Conservation (phyloP, 2,113 vertebrate genomes). For the Callopanchax toddi region DNA sequence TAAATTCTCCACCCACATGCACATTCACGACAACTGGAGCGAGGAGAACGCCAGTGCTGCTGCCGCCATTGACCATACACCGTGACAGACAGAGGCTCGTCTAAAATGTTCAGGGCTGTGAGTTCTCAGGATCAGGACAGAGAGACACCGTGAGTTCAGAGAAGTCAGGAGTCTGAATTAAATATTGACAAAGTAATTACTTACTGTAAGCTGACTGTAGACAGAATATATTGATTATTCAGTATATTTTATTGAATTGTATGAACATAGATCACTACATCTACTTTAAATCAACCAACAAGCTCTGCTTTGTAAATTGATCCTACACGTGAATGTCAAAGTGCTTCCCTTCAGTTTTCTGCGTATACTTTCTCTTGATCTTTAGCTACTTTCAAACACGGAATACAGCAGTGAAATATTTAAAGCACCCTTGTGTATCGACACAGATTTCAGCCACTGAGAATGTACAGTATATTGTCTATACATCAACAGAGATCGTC, state of each 20-base stretch:
- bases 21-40: too few relatives aligned
- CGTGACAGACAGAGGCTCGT: too few relatives aligned
- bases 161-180: not conserved
- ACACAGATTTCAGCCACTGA: not conserved
- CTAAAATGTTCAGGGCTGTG: not conserved
- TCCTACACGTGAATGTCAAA: not conserved
- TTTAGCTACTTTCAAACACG: not conserved
- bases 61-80: too few relatives aligned
- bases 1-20: too few relatives aligned
- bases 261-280: not conserved
- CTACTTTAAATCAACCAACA: not conserved
- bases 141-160: not conserved
- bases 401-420: not conserved
- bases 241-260: not conserved
- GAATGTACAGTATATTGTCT: not conserved
- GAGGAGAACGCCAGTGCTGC: too few relatives aligned
- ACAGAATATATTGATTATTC: conserved; percentile 10
- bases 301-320: not conserved
- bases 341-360: not conserved
- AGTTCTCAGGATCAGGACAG: not conserved
- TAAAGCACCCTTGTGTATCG: not conserved
- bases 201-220: not conserved
- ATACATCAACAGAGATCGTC: too few relatives aligned
- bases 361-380: not conserved
- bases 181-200: conserved; percentile 2